Conservation (phyloP, 2,888 invertebrate species). For the Dendrolimus pini region DNA sequence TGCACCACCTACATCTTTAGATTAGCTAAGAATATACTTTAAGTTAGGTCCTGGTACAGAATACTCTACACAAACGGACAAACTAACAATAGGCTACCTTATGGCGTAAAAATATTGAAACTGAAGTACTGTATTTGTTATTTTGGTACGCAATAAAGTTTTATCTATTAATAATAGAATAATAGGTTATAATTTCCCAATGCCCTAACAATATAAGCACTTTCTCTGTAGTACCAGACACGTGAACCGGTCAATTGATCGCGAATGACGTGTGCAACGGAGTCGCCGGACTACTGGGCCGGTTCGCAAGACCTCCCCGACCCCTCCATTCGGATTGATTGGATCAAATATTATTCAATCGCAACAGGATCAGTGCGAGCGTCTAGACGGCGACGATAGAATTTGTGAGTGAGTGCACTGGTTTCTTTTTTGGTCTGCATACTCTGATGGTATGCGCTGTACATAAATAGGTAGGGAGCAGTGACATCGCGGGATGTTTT, state of each 20-base stretch:
- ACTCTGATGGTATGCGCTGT: conserved; percentile 16
- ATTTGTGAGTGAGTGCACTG: conserved; percentile 68
- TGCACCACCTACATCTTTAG: too few relatives aligned
- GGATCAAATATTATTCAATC: conserved; percentile 74
- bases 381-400: conserved; percentile 71
- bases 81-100: too few relatives aligned
- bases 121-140: too few relatives aligned
- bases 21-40: too few relatives aligned
- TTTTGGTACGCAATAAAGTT: too few relatives aligned
- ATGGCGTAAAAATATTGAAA: too few relatives aligned
- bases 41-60: too few relatives aligned
- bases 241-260: conserved; percentile 46
- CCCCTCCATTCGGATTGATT: conserved; percentile 66
- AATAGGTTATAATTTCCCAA: conserved; percentile 13
- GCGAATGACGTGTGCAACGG: conserved; percentile 31
- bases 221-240: conserved; percentile 15
- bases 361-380: conserved; percentile 53
- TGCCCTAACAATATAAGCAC: conserved; percentile 10
- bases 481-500: conserved; percentile 44
- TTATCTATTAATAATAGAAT: too few relatives aligned
- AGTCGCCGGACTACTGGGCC: conserved; percentile 19
- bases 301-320: conserved; percentile 58
- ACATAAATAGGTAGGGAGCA: conserved; percentile 69
- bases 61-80: too few relatives aligned
- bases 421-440: conserved; percentile 65